Evolutionary conservation across 2,888 invertebrate species (phyloP), one percentile per base, ranked within the genome.

Genomic region (Euplexia lucipara): DNA sequence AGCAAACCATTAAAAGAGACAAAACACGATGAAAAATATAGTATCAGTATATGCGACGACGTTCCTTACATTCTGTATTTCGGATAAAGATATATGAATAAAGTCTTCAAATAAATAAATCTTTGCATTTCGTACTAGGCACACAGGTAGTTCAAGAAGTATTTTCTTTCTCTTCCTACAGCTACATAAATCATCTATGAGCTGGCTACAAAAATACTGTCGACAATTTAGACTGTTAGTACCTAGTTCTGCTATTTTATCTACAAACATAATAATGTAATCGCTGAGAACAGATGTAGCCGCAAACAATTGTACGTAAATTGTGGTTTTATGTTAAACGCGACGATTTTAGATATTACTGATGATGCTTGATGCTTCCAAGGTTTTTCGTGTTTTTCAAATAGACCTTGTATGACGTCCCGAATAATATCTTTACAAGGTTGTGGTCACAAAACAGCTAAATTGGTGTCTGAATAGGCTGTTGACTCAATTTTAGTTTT

Each of bases 311-410:
- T 32, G 63, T 45, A 34, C 22, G 53, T 68, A 61, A 75, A 81
- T 56, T 63, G 66, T 51, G 49, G 58, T 52, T 77, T 75, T 61
- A 72, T 62, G 77, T 18, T 68, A 77, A 75, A 71, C 61, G 58
- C 58, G 18, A 26, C 68, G 37, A 71, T 77, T 79, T 58, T 9
- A 35, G 30, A 59, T 34, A 62, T 54, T 26, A 49, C 37, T 37
- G 52, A 64, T 62, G 54, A 52, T 54, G 22, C 20, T 37, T 62
- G 54, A 52, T 54, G 22, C 20, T 37, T 16, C 44, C 77, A 77
- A 79, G 77, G 80, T 35, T 64, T 58, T 70, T 56, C n/a, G 14
- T 12, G 18, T 9, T 44, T 51, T 35, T 3, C 22, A 60, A 54
- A 7, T 18, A 35, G 30, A 35, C 44, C 52, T 66, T 66, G 42